Evolutionary conservation across 2,888 invertebrate genomes (phyloP).

Genomic region (Drosophila quinaria): DNA sequence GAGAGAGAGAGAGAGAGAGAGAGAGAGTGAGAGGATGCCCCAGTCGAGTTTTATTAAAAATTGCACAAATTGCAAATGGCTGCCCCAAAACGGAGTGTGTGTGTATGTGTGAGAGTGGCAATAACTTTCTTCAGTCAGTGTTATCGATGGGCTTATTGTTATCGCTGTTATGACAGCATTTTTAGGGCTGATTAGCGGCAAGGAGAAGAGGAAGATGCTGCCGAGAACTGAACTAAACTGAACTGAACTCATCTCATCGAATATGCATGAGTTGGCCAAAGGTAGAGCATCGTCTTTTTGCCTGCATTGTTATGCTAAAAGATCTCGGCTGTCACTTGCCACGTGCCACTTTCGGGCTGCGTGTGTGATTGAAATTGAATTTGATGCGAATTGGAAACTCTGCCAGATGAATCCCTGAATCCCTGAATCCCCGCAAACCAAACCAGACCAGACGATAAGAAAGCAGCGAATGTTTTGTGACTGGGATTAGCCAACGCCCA

Average conservation of each 20-base stretch:
- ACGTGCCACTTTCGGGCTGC: constrained; percentile 60
- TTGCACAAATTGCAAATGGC: constrained; percentile 53
- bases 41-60: constrained; percentile 55
- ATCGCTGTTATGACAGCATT: constrained; percentile 77
- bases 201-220: constrained; percentile 22
- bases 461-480: constrained; percentile 38
- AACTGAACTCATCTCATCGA: constrained; percentile 54
- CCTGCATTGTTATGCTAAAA: constrained; percentile 78
- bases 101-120: constrained; percentile 23
- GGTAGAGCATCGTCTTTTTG: constrained; percentile 43
- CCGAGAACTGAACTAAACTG: not conserved
- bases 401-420: constrained; percentile 33
- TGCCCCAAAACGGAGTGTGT: constrained; percentile 20
- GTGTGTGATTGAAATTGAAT: constrained; percentile 82
- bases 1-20: not conserved
- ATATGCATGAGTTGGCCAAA: constrained; percentile 79
- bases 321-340: constrained; percentile 75
- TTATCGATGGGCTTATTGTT: constrained; percentile 50
- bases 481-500: constrained; percentile 52
- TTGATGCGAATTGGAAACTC: constrained; percentile 61
- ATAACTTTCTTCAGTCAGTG: constrained; percentile 10
- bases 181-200: constrained; percentile 62
- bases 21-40: constrained; percentile 11
- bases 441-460: constrained; percentile 36
- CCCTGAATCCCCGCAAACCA: constrained; percentile 31